Evolutionary conservation across 2,888 invertebrate species (phyloP).

Genomic region (Dynastes tityus): DNA sequence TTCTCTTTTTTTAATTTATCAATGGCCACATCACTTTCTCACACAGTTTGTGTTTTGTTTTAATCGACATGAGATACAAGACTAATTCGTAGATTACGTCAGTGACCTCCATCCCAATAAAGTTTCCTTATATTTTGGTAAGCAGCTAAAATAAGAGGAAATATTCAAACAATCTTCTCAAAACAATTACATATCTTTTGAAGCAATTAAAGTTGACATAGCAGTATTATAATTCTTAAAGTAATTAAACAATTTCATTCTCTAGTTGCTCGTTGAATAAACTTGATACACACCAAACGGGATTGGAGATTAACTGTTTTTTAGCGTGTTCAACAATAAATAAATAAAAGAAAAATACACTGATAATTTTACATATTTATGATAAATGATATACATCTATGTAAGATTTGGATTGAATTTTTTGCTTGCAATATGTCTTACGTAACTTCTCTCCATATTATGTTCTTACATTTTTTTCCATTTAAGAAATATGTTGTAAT

Average conservation of each 20-base stretch:
- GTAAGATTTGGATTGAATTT: conserved; percentile 36
- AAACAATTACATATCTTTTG: conserved; percentile 31
- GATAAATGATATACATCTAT: conserved; percentile 26
- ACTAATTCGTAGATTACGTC: conserved; percentile 46
- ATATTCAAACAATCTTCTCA: not conserved
- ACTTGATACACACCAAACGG: conserved; percentile 9
- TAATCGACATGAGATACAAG: conserved; percentile 49
- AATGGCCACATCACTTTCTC: conserved; percentile 29
- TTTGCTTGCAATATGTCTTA: conserved; percentile 36
- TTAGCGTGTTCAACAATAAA: conserved; percentile 41
- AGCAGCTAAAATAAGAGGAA: no score
- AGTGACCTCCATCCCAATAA: conserved; percentile 46
- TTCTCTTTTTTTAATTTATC: not conserved
- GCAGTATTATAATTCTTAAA: conserved; percentile 1
- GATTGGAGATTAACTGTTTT: conserved; percentile 39
- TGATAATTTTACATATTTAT: conserved; percentile 42
- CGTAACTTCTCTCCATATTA: not conserved
- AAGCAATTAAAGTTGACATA: conserved; percentile 21
- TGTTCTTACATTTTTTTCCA: conserved; percentile 18
- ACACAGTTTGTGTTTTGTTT: conserved; percentile 37
- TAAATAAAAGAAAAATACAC: conserved; percentile 9
- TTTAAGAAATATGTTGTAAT: conserved; percentile 30
- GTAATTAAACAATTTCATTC: conserved; percentile 2
- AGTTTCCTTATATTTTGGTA: no score
- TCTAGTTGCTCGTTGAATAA: not conserved